Percentiles rank a stretch among this genome's conserved stretches.
phyloP scores from a whole-genome alignment of 1,140 invertebrate genomes.

The Anagrus nilaparvatae region DNA sequence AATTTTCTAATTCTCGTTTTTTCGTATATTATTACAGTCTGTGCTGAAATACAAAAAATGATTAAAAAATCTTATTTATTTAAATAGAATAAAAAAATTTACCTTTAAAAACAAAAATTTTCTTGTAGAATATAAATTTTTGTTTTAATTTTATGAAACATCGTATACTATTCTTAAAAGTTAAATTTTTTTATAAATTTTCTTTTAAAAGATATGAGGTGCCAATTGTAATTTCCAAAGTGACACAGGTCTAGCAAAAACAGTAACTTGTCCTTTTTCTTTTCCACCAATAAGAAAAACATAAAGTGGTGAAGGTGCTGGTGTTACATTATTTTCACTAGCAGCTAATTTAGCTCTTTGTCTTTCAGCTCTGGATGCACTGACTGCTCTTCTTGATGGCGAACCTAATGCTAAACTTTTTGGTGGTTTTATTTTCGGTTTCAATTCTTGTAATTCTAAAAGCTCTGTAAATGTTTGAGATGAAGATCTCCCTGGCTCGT shows the following conservation, averaged over 20 bases:
- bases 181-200: too few relatives aligned
- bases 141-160: too few relatives aligned
- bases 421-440: constrained; percentile 34
- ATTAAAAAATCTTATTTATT: too few relatives aligned
- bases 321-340: constrained; percentile 24
- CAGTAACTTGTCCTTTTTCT: constrained; percentile 55
- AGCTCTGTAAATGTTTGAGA: constrained; percentile 39
- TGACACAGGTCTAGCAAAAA: constrained; percentile 55
- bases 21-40: too few relatives aligned
- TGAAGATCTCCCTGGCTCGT: constrained; percentile 38
- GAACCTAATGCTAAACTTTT: constrained; percentile 37
- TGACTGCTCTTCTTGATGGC: constrained; percentile 38
- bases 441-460: constrained; percentile 36
- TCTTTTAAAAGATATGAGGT: constrained; percentile 41
- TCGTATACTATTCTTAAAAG: too few relatives aligned
- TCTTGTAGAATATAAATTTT: too few relatives aligned
- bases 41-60: too few relatives aligned
- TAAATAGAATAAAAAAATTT: too few relatives aligned
- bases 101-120: too few relatives aligned
- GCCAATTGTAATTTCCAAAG: constrained; percentile 56
- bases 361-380: constrained; percentile 39
- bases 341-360: constrained; percentile 36
- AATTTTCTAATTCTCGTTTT: too few relatives aligned
- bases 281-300: constrained; percentile 56
- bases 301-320: constrained; percentile 46